A percentile compares a stretch with the other conserved stretches of the same genome.
Conservation (phyloP, 2,113 vertebrate species). For the Catharus fuscescens region DNA sequence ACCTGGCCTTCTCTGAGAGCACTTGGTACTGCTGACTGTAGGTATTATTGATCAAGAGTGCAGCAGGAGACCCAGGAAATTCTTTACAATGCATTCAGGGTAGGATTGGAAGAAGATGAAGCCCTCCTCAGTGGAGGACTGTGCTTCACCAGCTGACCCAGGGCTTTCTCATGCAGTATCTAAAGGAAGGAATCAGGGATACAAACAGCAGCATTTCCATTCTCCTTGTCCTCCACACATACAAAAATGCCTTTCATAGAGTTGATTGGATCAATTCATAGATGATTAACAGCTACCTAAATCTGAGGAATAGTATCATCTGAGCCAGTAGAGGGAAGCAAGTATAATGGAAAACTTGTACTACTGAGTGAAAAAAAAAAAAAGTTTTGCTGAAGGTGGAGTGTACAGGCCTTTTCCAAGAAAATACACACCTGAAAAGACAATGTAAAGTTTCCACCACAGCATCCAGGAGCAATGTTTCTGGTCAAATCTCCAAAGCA, state of each 20-base stretch:
- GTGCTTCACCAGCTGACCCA: not conserved
- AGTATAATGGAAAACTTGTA: not conserved
- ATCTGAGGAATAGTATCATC: not conserved
- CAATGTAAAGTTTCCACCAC: not conserved
- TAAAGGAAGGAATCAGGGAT: not conserved
- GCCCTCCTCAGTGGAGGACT: not conserved
- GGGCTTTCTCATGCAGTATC: not conserved
- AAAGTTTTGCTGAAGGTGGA: not conserved
- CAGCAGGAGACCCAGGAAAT: not conserved
- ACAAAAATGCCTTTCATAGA: not conserved
- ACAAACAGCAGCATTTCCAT: not conserved
- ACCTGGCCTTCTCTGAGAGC: not conserved
- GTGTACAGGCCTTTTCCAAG: not conserved
- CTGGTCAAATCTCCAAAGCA: not conserved
- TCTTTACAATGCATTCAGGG: not conserved
- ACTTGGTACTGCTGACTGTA: not conserved
- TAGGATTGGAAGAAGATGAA: not conserved
- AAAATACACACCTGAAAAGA: not conserved
- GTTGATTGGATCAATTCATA: not conserved
- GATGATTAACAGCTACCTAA: not conserved
- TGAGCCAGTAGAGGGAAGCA: not conserved
- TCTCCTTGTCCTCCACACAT: not conserved
- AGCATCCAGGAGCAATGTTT: not conserved
- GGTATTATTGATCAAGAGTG: not conserved
- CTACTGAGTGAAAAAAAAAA: not conserved